Percentiles rank a stretch among this genome's conserved stretches.
Evolutionary conservation across 2,888 invertebrate species (phyloP).

Genomic region (Proisotoma minuta): DNA sequence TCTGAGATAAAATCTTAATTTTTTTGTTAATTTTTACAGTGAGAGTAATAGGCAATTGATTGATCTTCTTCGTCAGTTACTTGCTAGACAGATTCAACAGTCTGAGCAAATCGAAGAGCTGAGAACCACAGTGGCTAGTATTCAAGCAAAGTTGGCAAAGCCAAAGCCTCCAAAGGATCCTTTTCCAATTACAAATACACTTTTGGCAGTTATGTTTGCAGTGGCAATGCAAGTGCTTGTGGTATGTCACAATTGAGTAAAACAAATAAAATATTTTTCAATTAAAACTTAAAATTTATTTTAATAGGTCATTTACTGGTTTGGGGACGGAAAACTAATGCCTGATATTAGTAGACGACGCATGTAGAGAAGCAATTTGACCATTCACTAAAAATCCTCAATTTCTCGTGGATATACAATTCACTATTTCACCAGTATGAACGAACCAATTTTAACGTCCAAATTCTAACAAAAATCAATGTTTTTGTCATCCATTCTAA

Average conservation of each 20-base stretch:
- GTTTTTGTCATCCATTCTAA: no score
- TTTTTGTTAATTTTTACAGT: slow-evolving; percentile 21
- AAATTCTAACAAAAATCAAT: no score
- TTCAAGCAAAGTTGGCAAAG: slow-evolving; percentile 42
- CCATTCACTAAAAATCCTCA: no score
- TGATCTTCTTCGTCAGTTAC: slow-evolving; percentile 45
- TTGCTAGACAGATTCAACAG: slow-evolving; percentile 47
- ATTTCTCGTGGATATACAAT: no score
- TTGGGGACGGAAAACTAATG: slow-evolving; percentile 46
- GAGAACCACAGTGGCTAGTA: slow-evolving; percentile 42
- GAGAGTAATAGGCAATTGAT: slow-evolving; percentile 47
- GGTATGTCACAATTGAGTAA: no score
- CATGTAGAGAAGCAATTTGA: not conserved
- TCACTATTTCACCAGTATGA: no score
- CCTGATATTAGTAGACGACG: slow-evolving; percentile 38
- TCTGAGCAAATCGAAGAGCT: slow-evolving; percentile 47
- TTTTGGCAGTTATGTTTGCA: slow-evolving; percentile 46
- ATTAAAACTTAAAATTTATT: no score
- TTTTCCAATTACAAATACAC: slow-evolving; percentile 45
- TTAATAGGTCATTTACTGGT: slow-evolving; percentile 39
- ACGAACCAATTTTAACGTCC: no score
- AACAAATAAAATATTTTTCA: no score
- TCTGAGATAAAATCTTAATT: not conserved
- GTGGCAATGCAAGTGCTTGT: slow-evolving; percentile 46
- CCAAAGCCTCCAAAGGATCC: slow-evolving; percentile 46